Evolutionary conservation across 1,140 invertebrate species (phyloP).

Genomic region (Pogonus chalceus): DNA sequence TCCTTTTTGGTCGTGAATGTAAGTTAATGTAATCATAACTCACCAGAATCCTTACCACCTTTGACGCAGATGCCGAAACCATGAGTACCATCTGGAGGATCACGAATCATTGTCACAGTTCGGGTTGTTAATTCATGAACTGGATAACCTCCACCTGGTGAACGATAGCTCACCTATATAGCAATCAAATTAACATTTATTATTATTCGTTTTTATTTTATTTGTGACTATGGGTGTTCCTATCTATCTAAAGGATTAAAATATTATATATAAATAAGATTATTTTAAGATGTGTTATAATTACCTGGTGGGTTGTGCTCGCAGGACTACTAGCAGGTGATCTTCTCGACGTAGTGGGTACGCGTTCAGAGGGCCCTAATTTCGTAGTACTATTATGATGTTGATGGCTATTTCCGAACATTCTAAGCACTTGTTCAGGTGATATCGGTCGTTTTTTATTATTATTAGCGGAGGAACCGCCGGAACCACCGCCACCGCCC

Average conservation of each 20-base stretch:
- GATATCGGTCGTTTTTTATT: constrained; percentile 61
- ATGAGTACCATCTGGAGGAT: constrained; percentile 61
- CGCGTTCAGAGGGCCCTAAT: no score
- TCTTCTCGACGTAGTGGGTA: constrained; percentile 37
- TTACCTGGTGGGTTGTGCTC: constrained; percentile 54
- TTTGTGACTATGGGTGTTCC: no score
- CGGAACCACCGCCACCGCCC: constrained; percentile 22
- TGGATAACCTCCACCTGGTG: constrained; percentile 22
- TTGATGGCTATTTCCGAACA: constrained; percentile 44
- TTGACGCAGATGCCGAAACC: constrained; percentile 84
- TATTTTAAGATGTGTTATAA: constrained; percentile 7
- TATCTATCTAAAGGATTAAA: no score
- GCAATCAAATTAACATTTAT: no score
- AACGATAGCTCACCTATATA: constrained; percentile 19
- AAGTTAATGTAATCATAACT: constrained; percentile 17
- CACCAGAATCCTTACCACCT: constrained; percentile 77
- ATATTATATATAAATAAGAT: no score
- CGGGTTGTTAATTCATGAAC: constrained; percentile 64
- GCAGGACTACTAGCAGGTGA: constrained; percentile 67
- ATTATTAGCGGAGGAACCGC: constrained; percentile 34
- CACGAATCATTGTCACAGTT: constrained; percentile 73
- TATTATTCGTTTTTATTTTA: no score
- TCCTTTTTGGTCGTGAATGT: no score
- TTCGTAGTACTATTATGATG: constrained; percentile 15
- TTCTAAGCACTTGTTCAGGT: constrained; percentile 63